Percentiles rank a stretch among this genome's conserved stretches.
phyloP scores from a whole-genome alignment of 2,113 vertebrate genomes.

The Emydura subglobosa region DNA sequence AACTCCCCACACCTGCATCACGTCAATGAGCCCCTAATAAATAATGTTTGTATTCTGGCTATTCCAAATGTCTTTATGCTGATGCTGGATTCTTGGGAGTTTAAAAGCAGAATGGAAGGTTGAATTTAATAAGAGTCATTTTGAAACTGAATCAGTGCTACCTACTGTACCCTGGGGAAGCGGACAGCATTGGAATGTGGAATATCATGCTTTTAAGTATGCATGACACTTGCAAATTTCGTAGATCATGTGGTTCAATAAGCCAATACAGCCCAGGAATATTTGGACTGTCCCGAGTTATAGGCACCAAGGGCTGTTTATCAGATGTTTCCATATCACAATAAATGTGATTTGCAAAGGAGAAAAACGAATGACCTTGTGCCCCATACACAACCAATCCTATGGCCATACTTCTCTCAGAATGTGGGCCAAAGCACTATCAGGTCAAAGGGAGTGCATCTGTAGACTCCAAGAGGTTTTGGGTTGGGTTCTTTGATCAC shows the following conservation, averaged over 20 bases:
- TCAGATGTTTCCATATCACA: neutral
- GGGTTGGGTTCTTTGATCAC: neutral
- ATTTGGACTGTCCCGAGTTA: neutral
- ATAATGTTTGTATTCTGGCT: neutral
- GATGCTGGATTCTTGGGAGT: fast-evolving
- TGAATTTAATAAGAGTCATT: neutral
- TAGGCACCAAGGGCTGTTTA: neutral
- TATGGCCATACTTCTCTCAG: neutral
- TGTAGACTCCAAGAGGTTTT: neutral
- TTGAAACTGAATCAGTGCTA: neutral
- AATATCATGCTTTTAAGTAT: neutral
- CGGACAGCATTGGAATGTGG: neutral
- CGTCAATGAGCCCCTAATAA: neutral
- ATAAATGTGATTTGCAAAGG: neutral
- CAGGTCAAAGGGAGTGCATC: neutral
- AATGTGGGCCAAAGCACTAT: neutral
- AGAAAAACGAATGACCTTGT: neutral
- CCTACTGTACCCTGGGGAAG: neutral
- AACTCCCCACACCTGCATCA: neutral
- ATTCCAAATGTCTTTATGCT: neutral
- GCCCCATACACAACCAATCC: neutral
- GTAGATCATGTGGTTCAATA: neutral
- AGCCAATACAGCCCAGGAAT: neutral
- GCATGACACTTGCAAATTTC: neutral
- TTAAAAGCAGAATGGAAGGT: neutral